phyloP scores from a whole-genome alignment of 2,797 vertebrate species.

The Cheirogaleus major region DNA sequence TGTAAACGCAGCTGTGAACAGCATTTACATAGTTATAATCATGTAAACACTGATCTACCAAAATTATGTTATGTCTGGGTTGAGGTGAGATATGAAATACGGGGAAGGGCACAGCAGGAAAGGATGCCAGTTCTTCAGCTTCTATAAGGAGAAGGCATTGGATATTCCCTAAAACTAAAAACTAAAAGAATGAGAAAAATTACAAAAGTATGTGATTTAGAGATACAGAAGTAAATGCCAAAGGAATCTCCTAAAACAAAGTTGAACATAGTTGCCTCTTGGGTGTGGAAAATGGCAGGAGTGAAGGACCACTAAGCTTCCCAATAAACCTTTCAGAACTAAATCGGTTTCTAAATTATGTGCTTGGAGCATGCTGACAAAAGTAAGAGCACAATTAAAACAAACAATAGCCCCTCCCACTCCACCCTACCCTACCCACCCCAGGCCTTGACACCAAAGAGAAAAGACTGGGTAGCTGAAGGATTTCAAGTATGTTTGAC shows the following conservation, averaged over 20 bases:
- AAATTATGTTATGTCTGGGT: neutral
- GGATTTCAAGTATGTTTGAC: neutral
- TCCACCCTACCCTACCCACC: neutral
- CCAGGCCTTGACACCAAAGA: neutral
- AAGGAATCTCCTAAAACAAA: neutral
- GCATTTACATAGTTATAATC: neutral
- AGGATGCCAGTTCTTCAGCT: neutral
- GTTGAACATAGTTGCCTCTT: neutral
- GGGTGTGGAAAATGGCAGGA: neutral
- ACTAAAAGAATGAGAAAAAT: neutral
- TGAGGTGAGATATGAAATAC: neutral
- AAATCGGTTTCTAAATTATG: constrained; percentile 36
- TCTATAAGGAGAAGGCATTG: neutral
- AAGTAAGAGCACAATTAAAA: constrained; percentile 25
- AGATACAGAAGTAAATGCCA: neutral
- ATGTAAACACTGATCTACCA: neutral
- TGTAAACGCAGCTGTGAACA: neutral
- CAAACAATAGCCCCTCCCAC: neutral
- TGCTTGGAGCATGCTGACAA: neutral
- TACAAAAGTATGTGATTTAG: neutral
- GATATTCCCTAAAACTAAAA: neutral
- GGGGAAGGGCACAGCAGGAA: neutral
- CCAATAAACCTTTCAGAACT: constrained; percentile 2
- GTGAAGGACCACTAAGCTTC: neutral
- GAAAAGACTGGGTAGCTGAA: neutral